A percentile compares a stretch with the other conserved stretches of the same genome.
Conservation (phyloP, 2,797 vertebrate species). For the Pelobates cultripes region DNA sequence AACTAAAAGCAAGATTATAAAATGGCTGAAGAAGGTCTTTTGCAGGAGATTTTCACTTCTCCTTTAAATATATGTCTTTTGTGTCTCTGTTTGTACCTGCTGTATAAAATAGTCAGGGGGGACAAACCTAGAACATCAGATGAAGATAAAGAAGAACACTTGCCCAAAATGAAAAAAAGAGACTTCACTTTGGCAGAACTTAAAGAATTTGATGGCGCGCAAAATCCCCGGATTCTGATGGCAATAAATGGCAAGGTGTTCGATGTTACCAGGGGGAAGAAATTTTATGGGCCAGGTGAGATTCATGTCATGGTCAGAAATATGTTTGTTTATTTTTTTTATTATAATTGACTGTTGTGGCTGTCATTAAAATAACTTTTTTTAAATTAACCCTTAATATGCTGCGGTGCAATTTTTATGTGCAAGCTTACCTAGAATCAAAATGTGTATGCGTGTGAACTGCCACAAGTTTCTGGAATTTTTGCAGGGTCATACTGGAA, state of each 20-base stretch:
- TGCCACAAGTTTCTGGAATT: too few relatives aligned
- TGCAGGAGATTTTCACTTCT: slow-evolving; percentile 88
- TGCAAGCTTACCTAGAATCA: too few relatives aligned
- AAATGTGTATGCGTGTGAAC: too few relatives aligned
- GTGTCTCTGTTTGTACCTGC: slow-evolving; percentile 86
- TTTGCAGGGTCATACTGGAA: too few relatives aligned
- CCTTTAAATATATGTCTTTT: slow-evolving; percentile 89
- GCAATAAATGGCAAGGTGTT: slow-evolving; percentile 93
- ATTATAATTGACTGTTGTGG: too few relatives aligned
- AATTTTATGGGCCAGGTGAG: slow-evolving; percentile 93
- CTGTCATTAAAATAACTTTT: neutral
- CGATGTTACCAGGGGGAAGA: slow-evolving; percentile 89
- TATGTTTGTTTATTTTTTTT: too few relatives aligned
- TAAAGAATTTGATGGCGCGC: slow-evolving; percentile 80
- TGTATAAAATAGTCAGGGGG: slow-evolving; percentile 91
- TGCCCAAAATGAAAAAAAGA: slow-evolving; percentile 83
- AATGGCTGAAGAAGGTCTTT: slow-evolving; percentile 66
- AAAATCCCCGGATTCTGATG: slow-evolving; percentile 88
- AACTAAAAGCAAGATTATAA: neutral
- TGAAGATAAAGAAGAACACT: slow-evolving; percentile 68
- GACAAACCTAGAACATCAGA: slow-evolving; percentile 72
- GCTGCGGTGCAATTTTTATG: neutral
- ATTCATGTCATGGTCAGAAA: neutral
- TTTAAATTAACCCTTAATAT: neutral
- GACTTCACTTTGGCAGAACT: slow-evolving; percentile 87